A percentile compares a stretch with the other conserved stretches of the same genome.
Conservation (phyloP, 2,113 vertebrate genomes). For the Tachycineta bicolor region DNA sequence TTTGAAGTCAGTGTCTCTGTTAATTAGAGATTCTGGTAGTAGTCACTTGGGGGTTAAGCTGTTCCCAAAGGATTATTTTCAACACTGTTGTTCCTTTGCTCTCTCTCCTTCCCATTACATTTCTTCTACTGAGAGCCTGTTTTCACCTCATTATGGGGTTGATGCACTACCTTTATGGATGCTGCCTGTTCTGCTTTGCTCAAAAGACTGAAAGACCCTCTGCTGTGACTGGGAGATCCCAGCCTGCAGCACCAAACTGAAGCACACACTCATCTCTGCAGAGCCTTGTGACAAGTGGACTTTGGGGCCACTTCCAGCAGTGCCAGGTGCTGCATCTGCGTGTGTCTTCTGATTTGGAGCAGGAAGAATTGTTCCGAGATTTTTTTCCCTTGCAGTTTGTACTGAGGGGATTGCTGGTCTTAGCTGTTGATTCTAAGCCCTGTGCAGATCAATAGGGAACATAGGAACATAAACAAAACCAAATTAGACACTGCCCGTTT, state of each 20-base stretch:
- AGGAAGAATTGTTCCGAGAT: background rate
- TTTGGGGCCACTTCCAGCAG: background rate
- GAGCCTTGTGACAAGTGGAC: background rate
- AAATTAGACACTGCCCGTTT: conserved; percentile 58
- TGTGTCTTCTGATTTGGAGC: background rate
- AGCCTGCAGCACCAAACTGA: background rate
- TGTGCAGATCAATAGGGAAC: conserved; percentile 27
- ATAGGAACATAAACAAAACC: conserved; percentile 53
- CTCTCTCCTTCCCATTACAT: background rate
- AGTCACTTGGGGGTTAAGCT: background rate
- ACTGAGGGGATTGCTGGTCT: background rate
- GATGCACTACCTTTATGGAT: background rate
- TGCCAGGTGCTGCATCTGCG: background rate
- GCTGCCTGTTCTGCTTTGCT: background rate
- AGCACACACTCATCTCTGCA: background rate
- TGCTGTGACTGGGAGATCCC: background rate
- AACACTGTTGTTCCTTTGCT: background rate
- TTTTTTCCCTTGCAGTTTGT: conserved; percentile 7
- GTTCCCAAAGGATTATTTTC: background rate
- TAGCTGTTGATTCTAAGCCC: conserved; percentile 22
- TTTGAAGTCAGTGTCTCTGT: background rate
- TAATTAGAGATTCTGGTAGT: background rate
- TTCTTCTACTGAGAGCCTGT: background rate
- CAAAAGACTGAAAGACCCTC: background rate
- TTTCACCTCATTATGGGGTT: background rate